Evolutionary conservation across 2,888 invertebrate species (phyloP), one percentile per base, ranked within the genome.

Genomic region (Hemithea aestivaria): DNA sequence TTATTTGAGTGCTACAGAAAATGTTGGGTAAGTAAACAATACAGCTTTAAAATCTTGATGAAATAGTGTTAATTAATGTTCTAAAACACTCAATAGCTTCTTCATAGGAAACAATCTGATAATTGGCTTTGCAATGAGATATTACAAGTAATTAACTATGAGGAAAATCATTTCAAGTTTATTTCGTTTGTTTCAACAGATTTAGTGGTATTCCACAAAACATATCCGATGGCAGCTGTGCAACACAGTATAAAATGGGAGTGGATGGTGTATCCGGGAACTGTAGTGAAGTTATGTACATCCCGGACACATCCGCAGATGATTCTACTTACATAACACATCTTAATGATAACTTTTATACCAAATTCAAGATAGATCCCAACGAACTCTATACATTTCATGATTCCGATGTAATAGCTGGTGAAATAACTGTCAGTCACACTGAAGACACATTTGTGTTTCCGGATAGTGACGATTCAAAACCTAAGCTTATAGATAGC

Each of bases 1-100:
- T 73, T 88, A 76, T 81, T 78, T 88, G 82, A 88, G 87, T 67
- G 69, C 87, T 59, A 73, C 87, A 60, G 87, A 87, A 82, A 88
- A 85, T 82, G 84, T 87, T 69, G 85, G 87, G 88, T 88, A 58
- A 77, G 84, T 65, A 43, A 4, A 26, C 16, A 41, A 24, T 27
- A 16, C 9, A 7, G 16, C 5, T 5, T 16, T 16, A 5, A 35
- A n/a, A 5, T 10, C 8, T 10, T 10, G 10, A 8, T 26, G 26
- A 26, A 20, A 12, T 10, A 7, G 5, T 4, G 16, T 5, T 16
- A 16, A 16, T 4, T 16, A 16, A 16, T 16, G 16, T 16, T 5
- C 5, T 16, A 16, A 4, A 16, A 4, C 3, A 16, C 5, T 16
- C 16, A 16, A 16, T 4, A 16, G 16, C 16, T 16, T 2, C 16